Evolutionary conservation across 2,797 vertebrate genomes (phyloP), one percentile per base, ranked within the genome.

Genomic region (Argya squamiceps): DNA sequence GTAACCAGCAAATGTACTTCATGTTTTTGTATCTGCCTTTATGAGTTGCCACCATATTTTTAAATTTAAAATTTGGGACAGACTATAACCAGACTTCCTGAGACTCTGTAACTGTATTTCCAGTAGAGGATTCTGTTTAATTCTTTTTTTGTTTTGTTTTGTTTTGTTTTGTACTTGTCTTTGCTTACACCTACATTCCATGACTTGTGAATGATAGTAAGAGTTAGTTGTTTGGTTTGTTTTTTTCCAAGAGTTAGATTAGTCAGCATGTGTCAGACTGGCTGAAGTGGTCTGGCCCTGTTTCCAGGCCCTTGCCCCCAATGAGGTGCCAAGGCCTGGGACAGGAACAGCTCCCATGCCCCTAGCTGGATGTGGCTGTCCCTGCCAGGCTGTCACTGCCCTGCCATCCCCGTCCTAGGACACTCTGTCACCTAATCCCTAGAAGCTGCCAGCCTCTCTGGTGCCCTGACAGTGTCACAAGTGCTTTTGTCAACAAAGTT

Each of bases 361-460:
- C 15, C 32, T 59, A 29, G 1, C 26, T 34, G 46, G 24, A 9
- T 8, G 0, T 23, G 41, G 17, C 46, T 47, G 8, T 47, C 46
- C 24, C 46, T 47, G 30, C n/a, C 2, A 1, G 11, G 16, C 41
- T 9, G 9, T 50, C 34, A 2, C 32, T 46, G 8, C 6, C 12
- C 50, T 17, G 52, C 52, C 60, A 34, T 20, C 14, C 3, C 52
- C 60, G 32, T 20, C 14, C 4, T 1, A 11, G 30, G n/a, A 75
- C 1, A 2, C 32, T 3, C 4, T 1, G 1, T 22, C 63, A 46
- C 11, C 36, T 8, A 14, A 14, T 18, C 11, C 9, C 32, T 26
- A 15, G 43, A 18, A 89, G 10, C 26, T 58, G 20, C 14, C 36
- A 49, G 34, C 7, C 18, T 4, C 9, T 32, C 14, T 1, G 0